Evolutionary conservation across 2,113 vertebrate genomes (phyloP).

Genomic region (Hippocampus guttulatus): DNA sequence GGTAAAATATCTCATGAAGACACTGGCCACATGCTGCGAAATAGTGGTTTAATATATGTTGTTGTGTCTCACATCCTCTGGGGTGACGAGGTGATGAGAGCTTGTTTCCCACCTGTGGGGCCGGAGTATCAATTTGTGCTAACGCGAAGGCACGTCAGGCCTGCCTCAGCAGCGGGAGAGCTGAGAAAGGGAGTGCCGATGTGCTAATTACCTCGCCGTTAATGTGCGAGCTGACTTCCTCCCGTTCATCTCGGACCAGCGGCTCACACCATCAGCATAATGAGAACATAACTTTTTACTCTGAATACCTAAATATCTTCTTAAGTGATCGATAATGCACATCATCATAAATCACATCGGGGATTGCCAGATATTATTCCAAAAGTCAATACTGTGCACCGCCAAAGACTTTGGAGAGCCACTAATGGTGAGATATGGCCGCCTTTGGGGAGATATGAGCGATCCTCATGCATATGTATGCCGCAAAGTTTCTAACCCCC

Average conservation of each 20-base stretch:
- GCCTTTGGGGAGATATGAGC: slow-evolving; percentile 86
- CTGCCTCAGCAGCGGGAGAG: slow-evolving; percentile 57
- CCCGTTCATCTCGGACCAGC: slow-evolving; percentile 77
- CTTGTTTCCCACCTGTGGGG: slow-evolving; percentile 70
- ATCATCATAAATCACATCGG: slow-evolving; percentile 94
- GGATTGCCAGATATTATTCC: slow-evolving; percentile 91
- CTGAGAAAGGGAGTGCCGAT: slow-evolving; percentile 60
- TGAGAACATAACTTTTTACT: slow-evolving; percentile 85
- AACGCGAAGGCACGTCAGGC: slow-evolving; percentile 52
- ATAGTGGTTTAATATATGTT: slow-evolving; percentile 71
- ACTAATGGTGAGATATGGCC: slow-evolving; percentile 88
- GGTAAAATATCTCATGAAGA: slow-evolving; percentile 73
- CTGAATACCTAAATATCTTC: slow-evolving; percentile 91
- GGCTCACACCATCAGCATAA: slow-evolving; percentile 81
- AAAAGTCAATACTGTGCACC: slow-evolving; percentile 88
- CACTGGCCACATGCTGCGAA: slow-evolving; percentile 60
- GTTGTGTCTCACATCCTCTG: slow-evolving; percentile 59
- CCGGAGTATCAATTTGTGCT: slow-evolving; percentile 67
- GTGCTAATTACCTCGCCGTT: slow-evolving; percentile 77
- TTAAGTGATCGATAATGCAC: slow-evolving; percentile 95
- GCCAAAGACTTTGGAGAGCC: slow-evolving; percentile 78
- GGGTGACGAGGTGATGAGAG: slow-evolving; percentile 72
- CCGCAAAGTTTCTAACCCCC: slow-evolving; percentile 69
- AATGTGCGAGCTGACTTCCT: slow-evolving; percentile 68
- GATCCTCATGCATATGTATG: slow-evolving; percentile 70